A percentile compares a stretch with the other conserved stretches of the same genome.
Evolutionary conservation across 2,888 invertebrate species (phyloP).

Genomic region (Bhutanitis thaidina): DNA sequence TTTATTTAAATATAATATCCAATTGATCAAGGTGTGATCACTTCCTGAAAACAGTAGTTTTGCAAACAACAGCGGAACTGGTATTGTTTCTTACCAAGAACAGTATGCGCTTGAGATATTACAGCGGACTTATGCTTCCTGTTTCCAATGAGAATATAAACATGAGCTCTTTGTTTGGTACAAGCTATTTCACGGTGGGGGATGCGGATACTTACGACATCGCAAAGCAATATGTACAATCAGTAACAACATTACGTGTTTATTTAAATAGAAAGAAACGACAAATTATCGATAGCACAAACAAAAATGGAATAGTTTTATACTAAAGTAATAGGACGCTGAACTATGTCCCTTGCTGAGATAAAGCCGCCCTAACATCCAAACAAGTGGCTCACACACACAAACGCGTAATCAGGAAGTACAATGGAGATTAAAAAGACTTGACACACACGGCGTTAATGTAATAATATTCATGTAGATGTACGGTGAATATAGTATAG

Average conservation of each 20-base stretch:
- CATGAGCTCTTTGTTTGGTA: slow-evolving; percentile 38
- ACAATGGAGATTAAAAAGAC: slow-evolving; percentile 77
- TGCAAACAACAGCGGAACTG: slow-evolving; percentile 74
- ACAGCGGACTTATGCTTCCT: slow-evolving; percentile 69
- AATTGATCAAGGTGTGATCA: slow-evolving; percentile 49
- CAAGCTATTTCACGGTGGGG: slow-evolving; percentile 18
- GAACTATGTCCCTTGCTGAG: slow-evolving; percentile 75
- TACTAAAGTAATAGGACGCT: slow-evolving; percentile 75
- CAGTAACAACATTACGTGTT: slow-evolving; percentile 1
- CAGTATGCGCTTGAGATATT: slow-evolving; percentile 62
- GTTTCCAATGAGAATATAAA: slow-evolving; percentile 74
- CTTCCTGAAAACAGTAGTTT: slow-evolving; percentile 72
- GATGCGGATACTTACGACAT: slow-evolving; percentile 22
- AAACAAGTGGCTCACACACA: slow-evolving; percentile 78
- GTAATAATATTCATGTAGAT: slow-evolving; percentile 70
- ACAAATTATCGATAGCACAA: slow-evolving; percentile 42
- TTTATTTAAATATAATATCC: slow-evolving; percentile 22
- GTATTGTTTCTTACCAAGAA: slow-evolving; percentile 75
- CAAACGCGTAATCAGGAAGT: slow-evolving; percentile 70
- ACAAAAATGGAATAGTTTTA: slow-evolving; percentile 31
- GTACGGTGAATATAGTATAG: slow-evolving; percentile 72
- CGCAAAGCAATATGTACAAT: slow-evolving; percentile 3
- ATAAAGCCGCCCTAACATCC: slow-evolving; percentile 78
- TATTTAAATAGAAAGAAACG: slow-evolving; percentile 1
- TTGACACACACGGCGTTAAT: slow-evolving; percentile 61